A percentile compares a stretch with the other conserved stretches of the same genome.
These are phyloP conservation scores for Styela plicata DNA, from an alignment of 23 tunicate genomes.

Conservation along the genomic window DNA sequence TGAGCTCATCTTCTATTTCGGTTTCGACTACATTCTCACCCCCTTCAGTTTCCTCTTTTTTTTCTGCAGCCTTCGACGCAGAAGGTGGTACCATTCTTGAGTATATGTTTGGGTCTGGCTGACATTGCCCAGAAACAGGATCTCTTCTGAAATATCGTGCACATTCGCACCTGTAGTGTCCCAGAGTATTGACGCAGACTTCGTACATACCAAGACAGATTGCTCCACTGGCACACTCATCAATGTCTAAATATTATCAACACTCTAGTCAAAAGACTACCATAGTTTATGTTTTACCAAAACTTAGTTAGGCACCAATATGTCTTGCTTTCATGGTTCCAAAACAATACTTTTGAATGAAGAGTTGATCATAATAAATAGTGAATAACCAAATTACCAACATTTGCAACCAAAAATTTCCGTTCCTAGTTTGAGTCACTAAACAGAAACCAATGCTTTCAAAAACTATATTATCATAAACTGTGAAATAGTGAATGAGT, in stretches of 20 bases:
- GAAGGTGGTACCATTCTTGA: slow-evolving; percentile 34
- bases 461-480: no score
- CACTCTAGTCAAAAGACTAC: no score
- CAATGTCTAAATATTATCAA: slow-evolving; percentile 57
- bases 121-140: slow-evolving; percentile 80
- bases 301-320: no score
- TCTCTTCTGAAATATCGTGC: slow-evolving; percentile 95
- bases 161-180: slow-evolving; percentile 95
- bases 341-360: no score
- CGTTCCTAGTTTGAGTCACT: no score
- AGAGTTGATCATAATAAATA: no score
- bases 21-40: background rate
- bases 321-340: no score
- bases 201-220: slow-evolving; percentile 97
- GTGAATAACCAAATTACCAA: no score
- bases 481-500: no score
- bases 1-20: slow-evolving; percentile 47
- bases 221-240: slow-evolving; percentile 96
- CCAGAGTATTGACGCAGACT: slow-evolving; percentile 89
- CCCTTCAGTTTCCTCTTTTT: slow-evolving; percentile 29
- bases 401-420: no score
- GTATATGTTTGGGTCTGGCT: slow-evolving; percentile 94
- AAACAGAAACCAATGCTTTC: no score
- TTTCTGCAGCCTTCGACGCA: background rate
- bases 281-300: no score